Evolutionary conservation across 2,113 vertebrate genomes (phyloP).

Genomic region (Mus musculus): GRCm39 chr17:3475001-3475500

Average conservation of each 20-base stretch:
- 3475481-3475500: not conserved
- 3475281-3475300: not conserved
- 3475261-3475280: rapidly evolving
- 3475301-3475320: rapidly evolving
- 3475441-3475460: too few species aligned
- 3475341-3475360: not conserved
- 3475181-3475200: not conserved
- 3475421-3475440: not conserved
- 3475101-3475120: not conserved
- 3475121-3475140: not conserved
- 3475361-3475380: not conserved
- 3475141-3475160: not conserved
- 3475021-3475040: too few species aligned
- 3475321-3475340: not conserved
- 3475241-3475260: not conserved
- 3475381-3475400: not conserved
- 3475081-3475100: not conserved
- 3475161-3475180: not conserved
- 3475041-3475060: not conserved
- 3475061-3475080: not conserved
- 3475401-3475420: not conserved
- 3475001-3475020: not conserved
- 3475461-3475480: not conserved
- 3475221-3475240: too few species aligned
- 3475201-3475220: not conserved